Evolutionary conservation across 1,140 invertebrate species (phyloP), one percentile per base, ranked within the genome.

Genomic region (Drosophila punjabiensis): DNA sequence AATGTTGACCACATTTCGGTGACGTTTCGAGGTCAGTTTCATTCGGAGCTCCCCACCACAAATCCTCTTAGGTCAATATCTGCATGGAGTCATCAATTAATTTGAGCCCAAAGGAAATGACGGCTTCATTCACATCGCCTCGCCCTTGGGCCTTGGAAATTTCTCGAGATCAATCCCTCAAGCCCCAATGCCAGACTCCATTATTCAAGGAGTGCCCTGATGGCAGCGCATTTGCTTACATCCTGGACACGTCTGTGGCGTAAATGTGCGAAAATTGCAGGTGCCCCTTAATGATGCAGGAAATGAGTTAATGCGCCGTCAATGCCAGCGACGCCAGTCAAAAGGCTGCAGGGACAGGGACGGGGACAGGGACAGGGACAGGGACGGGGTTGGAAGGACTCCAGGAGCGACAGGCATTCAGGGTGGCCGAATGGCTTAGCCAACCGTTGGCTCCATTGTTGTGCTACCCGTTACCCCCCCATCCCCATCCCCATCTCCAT

Each of bases 271-370:
- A 75, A 78, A 84, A 79, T 78, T 85, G 81, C 85, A 85, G 85
- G 81, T 87, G 80, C 56, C 78, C 60, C 68, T 79, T 88, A 88
- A 88, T 89, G 85, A 88, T 84, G 85, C 78, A 89, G 85, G 85
- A 88, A 88, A 88, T 88, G 85, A 88, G 85, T 85, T 88, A 88
- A 88, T 90, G 78, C 71, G 62, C 65, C 79, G 66, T 81, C 71
- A 76, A 81, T 81, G 79, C 60, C 71, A 81, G 56, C 82, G 75
- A 65, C 79, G 65, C 75, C 71, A 76, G 14, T 61, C 63, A 61
- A 33, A 33, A 33, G 41, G 61, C 60, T 74, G 43, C 7, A 35
- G 43, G 50, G 53, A 47, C 50, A 48, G 48, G n/a, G n/a, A n/a
- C 37, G 30, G 39, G 28, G 18, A 18, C 4, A 9, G 11, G n/a